Percentiles rank a stretch among this genome's conserved stretches.
Evolutionary conservation across 1,140 invertebrate species (phyloP).

Genomic region (Penaeus indicus): DNA sequence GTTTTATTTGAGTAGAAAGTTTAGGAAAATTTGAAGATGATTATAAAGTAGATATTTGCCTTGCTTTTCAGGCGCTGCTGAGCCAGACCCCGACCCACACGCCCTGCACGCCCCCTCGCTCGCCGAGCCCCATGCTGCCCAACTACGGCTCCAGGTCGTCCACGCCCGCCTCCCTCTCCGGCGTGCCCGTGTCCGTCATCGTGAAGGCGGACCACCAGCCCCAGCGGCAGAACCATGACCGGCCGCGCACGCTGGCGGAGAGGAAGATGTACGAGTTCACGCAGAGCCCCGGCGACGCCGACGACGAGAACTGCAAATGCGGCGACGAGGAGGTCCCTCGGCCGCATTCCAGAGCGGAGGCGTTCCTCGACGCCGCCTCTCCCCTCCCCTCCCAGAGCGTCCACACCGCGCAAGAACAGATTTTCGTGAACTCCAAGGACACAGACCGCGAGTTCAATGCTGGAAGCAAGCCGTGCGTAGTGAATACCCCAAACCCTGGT

Average conservation of each 20-base stretch:
- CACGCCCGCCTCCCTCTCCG: constrained; percentile 11
- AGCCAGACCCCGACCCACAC: constrained; percentile 32
- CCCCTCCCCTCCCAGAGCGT: neutral
- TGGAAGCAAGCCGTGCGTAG: neutral
- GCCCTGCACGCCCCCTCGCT: constrained; percentile 48
- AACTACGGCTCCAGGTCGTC: constrained; percentile 34
- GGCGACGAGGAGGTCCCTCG: neutral
- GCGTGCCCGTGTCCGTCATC: constrained; percentile 63
- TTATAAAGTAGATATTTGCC: too few species aligned
- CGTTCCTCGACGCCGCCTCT: neutral
- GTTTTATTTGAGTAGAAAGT: neutral
- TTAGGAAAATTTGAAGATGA: too few species aligned
- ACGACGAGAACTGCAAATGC: constrained; percentile 8
- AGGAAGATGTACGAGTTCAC: constrained; percentile 53
- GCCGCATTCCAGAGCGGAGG: neutral
- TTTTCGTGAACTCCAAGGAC: constrained; percentile 56
- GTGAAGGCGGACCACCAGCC: constrained; percentile 57
- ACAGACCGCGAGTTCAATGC: constrained; percentile 47
- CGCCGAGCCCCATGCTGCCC: constrained; percentile 38
- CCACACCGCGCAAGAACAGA: constrained; percentile 47
- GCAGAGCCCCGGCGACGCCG: neutral
- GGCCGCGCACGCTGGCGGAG: constrained; percentile 57
- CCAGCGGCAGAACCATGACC: neutral
- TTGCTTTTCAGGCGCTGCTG: constrained; percentile 33
- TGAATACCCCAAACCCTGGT: constrained; percentile 21